Evolutionary conservation across 2,888 invertebrate genomes (phyloP).

Genomic region (Incurvaria masculella): DNA sequence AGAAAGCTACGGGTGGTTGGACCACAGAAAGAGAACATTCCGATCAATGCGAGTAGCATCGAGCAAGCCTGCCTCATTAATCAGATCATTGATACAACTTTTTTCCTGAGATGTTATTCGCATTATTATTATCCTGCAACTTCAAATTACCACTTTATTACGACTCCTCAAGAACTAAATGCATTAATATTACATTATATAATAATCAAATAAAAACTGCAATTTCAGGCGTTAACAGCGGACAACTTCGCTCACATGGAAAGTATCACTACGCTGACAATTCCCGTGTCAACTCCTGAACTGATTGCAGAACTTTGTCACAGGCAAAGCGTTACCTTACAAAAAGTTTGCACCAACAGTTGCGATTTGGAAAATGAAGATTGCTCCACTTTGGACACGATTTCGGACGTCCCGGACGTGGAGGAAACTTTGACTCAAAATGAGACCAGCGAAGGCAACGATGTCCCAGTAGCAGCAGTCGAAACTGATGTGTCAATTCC

Average conservation of each 20-base stretch:
- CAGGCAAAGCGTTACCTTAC: slow-evolving; percentile 28
- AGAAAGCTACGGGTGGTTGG: no score
- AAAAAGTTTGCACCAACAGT: slow-evolving; percentile 28
- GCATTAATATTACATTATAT: no score
- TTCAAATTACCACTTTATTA: no score
- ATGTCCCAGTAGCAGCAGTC: slow-evolving; percentile 14
- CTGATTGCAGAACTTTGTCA: slow-evolving; percentile 33
- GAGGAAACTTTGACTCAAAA: slow-evolving; percentile 26
- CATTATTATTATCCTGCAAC: no score
- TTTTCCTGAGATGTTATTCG: no score
- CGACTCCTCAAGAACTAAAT: no score
- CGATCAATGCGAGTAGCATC: no score
- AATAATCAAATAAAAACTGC: slow-evolving; percentile 2
- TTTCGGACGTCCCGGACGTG: background rate
- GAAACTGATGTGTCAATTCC: background rate
- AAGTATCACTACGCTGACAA: slow-evolving; percentile 30
- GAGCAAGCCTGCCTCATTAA: no score
- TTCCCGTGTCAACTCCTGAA: slow-evolving; percentile 28
- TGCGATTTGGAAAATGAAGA: slow-evolving; percentile 7
- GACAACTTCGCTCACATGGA: slow-evolving; percentile 34
- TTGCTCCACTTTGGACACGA: background rate
- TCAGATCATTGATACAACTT: no score
- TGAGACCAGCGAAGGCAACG: slow-evolving; percentile 23
- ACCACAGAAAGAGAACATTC: no score
- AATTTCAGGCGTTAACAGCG: slow-evolving; percentile 33